These are phyloP conservation scores for Mya arenaria DNA, from an alignment of 1,140 invertebrate species.

Conservation along the genomic window DNA sequence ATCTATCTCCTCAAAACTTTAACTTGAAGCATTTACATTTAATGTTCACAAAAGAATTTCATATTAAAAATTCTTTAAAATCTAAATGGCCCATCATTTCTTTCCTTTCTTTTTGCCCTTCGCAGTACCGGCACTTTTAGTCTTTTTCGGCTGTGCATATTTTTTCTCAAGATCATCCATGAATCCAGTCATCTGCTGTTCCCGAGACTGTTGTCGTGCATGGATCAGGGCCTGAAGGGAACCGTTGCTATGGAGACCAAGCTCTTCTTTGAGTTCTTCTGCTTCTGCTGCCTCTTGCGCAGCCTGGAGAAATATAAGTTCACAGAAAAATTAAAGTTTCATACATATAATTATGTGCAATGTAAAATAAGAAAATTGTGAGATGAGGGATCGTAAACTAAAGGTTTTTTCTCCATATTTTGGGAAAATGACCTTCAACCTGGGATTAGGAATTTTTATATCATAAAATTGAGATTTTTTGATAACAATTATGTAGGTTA, in stretches of 20 bases:
- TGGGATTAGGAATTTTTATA: too few species aligned
- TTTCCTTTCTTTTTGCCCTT: conserved; percentile 45
- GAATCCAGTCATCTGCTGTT: conserved; percentile 77
- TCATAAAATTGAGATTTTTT: too few species aligned
- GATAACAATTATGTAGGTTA: too few species aligned
- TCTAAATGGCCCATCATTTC: too few species aligned
- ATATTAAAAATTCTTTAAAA: too few species aligned
- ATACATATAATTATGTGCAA: not conserved
- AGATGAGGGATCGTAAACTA: too few species aligned
- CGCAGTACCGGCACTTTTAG: conserved; percentile 48
- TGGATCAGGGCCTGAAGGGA: conserved; percentile 78
- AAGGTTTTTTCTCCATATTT: too few species aligned
- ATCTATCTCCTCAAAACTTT: too few species aligned
- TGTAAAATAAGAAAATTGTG: not conserved
- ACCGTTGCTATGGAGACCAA: conserved; percentile 72
- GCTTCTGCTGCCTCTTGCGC: conserved; percentile 79
- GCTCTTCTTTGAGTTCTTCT: conserved; percentile 79
- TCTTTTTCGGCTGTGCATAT: conserved; percentile 75
- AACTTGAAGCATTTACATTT: too few species aligned
- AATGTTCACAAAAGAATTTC: too few species aligned
- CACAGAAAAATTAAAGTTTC: not conserved
- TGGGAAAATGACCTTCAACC: too few species aligned
- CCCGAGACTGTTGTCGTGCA: conserved; percentile 74
- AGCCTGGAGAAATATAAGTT: conserved; percentile 72
- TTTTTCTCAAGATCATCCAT: conserved; percentile 81